phyloP scores from a whole-genome alignment of 1,140 invertebrate species.

The Drosophila carrolli region DNA sequence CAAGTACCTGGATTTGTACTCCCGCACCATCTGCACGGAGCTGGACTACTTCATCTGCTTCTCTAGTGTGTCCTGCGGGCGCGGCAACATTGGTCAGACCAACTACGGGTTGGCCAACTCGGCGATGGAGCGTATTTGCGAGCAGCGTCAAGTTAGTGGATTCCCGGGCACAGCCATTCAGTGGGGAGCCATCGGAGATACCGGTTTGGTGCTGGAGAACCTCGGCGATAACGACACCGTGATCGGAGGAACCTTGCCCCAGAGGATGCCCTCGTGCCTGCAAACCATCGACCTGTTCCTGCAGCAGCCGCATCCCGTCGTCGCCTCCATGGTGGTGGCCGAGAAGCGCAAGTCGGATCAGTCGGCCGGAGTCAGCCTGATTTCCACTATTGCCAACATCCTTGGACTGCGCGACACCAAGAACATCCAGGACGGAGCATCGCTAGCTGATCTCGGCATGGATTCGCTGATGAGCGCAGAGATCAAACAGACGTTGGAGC shows the following conservation, averaged over 20 bases:
- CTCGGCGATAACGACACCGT: slow-evolving; percentile 95
- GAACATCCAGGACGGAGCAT: slow-evolving; percentile 89
- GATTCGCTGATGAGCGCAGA: slow-evolving; percentile 99
- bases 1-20: slow-evolving; percentile 90
- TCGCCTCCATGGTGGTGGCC: slow-evolving; percentile 93
- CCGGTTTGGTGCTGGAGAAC: slow-evolving; percentile 94
- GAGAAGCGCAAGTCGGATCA: slow-evolving; percentile 88
- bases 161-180: slow-evolving; percentile 95
- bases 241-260: slow-evolving; percentile 96
- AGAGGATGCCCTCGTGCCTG: slow-evolving; percentile 95
- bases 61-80: slow-evolving; percentile 96
- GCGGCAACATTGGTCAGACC: slow-evolving; percentile 96
- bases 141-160: slow-evolving; percentile 92
- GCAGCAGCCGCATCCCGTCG: slow-evolving; percentile 93
- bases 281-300: slow-evolving; percentile 94
- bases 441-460: slow-evolving; percentile 96
- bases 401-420: slow-evolving; percentile 93
- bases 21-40: slow-evolving; percentile 90
- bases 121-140: slow-evolving; percentile 97
- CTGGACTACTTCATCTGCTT: slow-evolving; percentile 97
- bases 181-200: slow-evolving; percentile 99
- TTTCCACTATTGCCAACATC: slow-evolving; percentile 93
- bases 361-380: slow-evolving; percentile 86
- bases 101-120: slow-evolving; percentile 99
- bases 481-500: slow-evolving; percentile 97